Base-by-base conservation (phyloP, 2,888 invertebrate genomes). In the Ommatoiulus sabulosus region DNA sequence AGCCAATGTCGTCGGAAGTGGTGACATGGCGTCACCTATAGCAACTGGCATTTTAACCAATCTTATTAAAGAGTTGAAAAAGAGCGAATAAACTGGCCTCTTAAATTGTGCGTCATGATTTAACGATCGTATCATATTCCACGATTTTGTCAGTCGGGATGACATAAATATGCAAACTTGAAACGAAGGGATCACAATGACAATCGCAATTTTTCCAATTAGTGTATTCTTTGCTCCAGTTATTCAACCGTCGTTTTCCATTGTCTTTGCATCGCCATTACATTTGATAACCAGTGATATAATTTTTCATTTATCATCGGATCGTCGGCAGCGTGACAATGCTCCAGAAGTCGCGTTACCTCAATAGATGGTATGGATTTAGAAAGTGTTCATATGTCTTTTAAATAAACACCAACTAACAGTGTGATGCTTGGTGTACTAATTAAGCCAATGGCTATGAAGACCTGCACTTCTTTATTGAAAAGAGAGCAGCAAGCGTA, bases 241-340 rank as follows among this genome's bases (percentile, higher is more conserved):
- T 43, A 80, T 80, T 10, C 80, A 43, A 15, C 80, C 3, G 12
- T 15, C 10, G 5, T 43, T 80, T 43, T 80, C 2, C 80, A 80
- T 80, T 80, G 80, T 80, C 80, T 80, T 80, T 80, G 80, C 35
- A 80, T 15, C n/a, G 57, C n/a, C 57, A 57, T n/a, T n/a, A 3
- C 4, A 57, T 57, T 57, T 7, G 5, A 52, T n/a, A 17, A 57
- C 1, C 57, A 6, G n/a, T 57, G 17, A 57, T n/a, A n/a, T 57
- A 57, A n/a, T n/a, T 57, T n/a, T 57, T 57, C 3, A n/a, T n/a
- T 57, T 57, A 57, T n/a, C 57, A 57, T 57, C 57, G n/a, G n/a
- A 57, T n/a, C n/a, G n/a, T 7, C 57, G n/a, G n/a, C 1, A 57
- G n/a, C n/a, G 3, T 57, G 57, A 57, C 52, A 15, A 52, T 52